phyloP scores from a whole-genome alignment of 1,140 invertebrate species.

The Artemia franciscana region DNA sequence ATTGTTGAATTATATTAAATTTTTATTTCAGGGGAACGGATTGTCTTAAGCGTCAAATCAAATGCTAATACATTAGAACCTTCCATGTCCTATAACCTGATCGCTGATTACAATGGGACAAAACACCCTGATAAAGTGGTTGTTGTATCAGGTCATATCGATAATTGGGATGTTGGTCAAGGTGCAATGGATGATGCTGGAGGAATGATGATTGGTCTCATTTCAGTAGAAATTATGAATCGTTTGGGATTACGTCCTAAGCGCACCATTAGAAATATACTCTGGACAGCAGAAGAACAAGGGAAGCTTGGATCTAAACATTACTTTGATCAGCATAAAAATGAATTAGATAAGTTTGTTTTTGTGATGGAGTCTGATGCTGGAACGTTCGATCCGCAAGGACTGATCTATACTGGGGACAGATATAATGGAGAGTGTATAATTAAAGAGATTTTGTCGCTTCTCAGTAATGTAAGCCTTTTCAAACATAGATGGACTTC shows the following conservation, averaged over 20 bases:
- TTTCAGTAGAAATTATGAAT: not conserved
- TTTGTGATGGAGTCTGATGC: conserved; percentile 58
- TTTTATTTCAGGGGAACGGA: conserved; percentile 22
- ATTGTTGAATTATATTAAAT: too few species aligned
- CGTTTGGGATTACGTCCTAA: conserved; percentile 17
- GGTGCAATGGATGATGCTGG: conserved; percentile 68
- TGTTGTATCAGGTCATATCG: conserved; percentile 58
- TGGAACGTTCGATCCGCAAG: conserved; percentile 49
- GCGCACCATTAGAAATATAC: conserved; percentile 22
- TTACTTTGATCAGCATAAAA: conserved; percentile 35
- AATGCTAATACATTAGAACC: conserved; percentile 25
- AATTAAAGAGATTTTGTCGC: conserved; percentile 31
- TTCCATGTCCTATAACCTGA: conserved; percentile 38
- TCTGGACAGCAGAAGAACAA: conserved; percentile 49
- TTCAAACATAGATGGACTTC: conserved; percentile 8
- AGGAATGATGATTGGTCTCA: not conserved
- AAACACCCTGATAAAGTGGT: conserved; percentile 36
- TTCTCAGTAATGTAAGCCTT: conserved; percentile 14
- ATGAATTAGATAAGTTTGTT: conserved; percentile 34
- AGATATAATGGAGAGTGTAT: conserved; percentile 33
- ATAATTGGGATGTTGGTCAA: conserved; percentile 72
- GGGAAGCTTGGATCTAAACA: conserved; percentile 36
- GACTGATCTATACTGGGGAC: conserved; percentile 30
- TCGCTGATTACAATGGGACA: conserved; percentile 42
- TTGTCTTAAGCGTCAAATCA: conserved; percentile 31